phyloP scores from a whole-genome alignment of 2,797 vertebrate species.

The Phylloscopus collybita region DNA sequence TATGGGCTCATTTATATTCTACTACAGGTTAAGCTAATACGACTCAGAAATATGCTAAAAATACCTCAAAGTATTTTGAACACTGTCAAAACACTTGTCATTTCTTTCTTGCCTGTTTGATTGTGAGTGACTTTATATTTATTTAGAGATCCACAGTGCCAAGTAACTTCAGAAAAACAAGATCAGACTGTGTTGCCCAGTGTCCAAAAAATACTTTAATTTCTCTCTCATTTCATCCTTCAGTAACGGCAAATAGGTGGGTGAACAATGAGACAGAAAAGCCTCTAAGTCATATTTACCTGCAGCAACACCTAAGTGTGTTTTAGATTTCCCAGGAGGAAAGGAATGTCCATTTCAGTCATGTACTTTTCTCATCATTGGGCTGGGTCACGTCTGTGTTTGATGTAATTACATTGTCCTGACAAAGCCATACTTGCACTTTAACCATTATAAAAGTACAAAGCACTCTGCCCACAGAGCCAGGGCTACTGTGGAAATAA shows the following conservation, averaged over 20 bases:
- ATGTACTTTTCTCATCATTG: slow-evolving; percentile 49
- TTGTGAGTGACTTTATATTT: slow-evolving; percentile 75
- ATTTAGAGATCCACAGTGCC: slow-evolving; percentile 63
- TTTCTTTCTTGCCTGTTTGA: slow-evolving; percentile 73
- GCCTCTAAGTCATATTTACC: slow-evolving; percentile 49
- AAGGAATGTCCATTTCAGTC: slow-evolving; percentile 16
- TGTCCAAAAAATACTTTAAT: slow-evolving; percentile 39
- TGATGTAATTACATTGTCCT: slow-evolving; percentile 20
- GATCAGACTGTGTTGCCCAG: slow-evolving; percentile 27
- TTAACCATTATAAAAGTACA: neutral
- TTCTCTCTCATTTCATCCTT: slow-evolving; percentile 37
- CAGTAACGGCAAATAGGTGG: neutral
- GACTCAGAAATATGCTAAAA: slow-evolving; percentile 81
- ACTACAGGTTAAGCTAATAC: slow-evolving; percentile 87
- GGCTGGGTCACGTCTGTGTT: slow-evolving; percentile 46
- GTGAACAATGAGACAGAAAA: slow-evolving; percentile 59
- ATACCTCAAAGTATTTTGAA: slow-evolving; percentile 80
- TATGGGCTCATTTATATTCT: slow-evolving; percentile 87
- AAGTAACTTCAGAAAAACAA: slow-evolving; percentile 59
- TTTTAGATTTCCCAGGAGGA: slow-evolving; percentile 64
- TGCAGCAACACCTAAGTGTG: slow-evolving; percentile 36
- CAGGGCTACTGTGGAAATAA: neutral
- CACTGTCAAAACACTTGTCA: slow-evolving; percentile 79
- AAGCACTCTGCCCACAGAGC: neutral
- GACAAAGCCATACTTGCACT: neutral